phyloP scores from a whole-genome alignment of 2,888 invertebrate genomes.

The Escarpia spicata region DNA sequence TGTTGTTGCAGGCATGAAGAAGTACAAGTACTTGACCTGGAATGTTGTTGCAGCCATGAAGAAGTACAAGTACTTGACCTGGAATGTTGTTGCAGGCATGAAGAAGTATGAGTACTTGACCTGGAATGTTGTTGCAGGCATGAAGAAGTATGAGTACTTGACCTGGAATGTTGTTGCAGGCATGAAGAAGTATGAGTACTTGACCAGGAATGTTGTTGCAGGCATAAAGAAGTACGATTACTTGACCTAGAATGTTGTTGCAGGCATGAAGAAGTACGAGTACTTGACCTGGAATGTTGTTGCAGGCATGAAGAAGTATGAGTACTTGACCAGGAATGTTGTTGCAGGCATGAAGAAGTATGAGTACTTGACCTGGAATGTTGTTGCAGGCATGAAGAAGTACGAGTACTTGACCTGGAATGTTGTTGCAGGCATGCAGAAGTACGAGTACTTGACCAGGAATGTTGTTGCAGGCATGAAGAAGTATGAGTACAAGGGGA shows the following conservation, averaged over 20 bases:
- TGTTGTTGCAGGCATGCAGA: background rate
- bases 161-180: background rate
- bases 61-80: constrained; percentile 71
- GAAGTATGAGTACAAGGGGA: constrained; percentile 99
- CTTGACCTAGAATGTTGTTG: background rate
- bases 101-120: background rate
- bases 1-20: background rate
- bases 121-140: background rate
- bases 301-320: background rate
- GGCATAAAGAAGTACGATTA: background rate
- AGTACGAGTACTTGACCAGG: background rate
- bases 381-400: constrained; percentile 8
- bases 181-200: background rate
- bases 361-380: constrained; percentile 78
- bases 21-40: background rate
- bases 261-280: background rate
- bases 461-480: constrained; percentile 86
- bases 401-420: background rate
- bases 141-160: background rate
- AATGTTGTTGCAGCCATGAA: constrained; percentile 84
- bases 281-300: background rate
- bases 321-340: background rate
- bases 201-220: background rate
- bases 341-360: constrained; percentile 97
- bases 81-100: background rate